Base-by-base conservation (phyloP, 2,113 vertebrate species). In the Perccottus glenii region DNA sequence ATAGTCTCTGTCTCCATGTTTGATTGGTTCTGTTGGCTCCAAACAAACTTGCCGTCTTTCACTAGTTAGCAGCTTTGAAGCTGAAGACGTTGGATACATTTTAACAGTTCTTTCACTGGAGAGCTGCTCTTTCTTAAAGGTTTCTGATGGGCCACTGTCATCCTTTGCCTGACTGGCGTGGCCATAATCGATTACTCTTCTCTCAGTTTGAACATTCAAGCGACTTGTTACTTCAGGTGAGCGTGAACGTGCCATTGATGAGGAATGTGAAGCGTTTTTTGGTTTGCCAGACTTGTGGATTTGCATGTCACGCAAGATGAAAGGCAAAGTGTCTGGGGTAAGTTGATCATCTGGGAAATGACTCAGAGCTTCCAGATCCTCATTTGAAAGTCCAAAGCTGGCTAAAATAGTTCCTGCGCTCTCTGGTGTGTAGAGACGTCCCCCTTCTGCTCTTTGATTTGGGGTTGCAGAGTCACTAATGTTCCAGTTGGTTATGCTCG, bases 301-400 rank as follows among this genome's bases (percentile, higher is more conserved):
- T 50, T 95, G 93, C 62, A 98, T 96, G 77, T 97, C 94, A 32
- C 94, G 89, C 49, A 98, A 87, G 77, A 98, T 97, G 19, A 95
- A 90, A 0, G 96, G 96, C 92, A 98, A 92, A 77, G 97, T 97
- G 69, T 96, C 95, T 1, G 96, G 96, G 0, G 96, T 98, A 48
- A 98, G 75, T 80, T 98, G 95, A 53, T 98, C 95, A 15, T 97
- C 96, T 1, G 96, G 96, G 73, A 96, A 98, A 53, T 95, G 96
- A 81, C 96, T 98, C 46, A 98, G 91, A 51, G 96, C 94, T 73
- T 97, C 95, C 32, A 98, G 77, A 57, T 98, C 96, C 78, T 96
- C 95, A 6, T 96, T 96, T 58, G 96, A 96, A 71, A 98, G 89
- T 72, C 96, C 96, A 53, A 98, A 98, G 72, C 95, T 96, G 36